Conservation (phyloP, 2,113 vertebrate genomes). For the Lathamus discolor region DNA sequence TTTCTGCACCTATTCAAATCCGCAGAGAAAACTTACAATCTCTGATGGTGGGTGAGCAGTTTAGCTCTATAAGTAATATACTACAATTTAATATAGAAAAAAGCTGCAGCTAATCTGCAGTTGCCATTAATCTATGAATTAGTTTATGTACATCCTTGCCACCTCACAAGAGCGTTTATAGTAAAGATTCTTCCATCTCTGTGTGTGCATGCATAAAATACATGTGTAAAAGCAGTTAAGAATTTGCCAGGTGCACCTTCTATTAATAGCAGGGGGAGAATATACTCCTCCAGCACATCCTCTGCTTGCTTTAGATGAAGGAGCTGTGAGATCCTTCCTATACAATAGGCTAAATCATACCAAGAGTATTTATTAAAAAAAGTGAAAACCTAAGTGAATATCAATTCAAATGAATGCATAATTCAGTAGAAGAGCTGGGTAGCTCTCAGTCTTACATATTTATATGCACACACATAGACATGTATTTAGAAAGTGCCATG, state of each 20-base stretch:
- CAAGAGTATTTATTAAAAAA: not conserved
- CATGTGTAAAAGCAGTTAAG: not conserved
- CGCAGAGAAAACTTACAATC: not conserved
- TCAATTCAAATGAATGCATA: too few relatives aligned
- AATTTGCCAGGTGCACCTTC: not conserved
- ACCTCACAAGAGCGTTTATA: not conserved
- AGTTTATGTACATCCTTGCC: not conserved
- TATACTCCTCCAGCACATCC: not conserved
- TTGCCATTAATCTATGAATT: not conserved
- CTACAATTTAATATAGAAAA: not conserved
- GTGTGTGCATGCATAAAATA: not conserved
- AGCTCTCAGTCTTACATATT: not conserved
- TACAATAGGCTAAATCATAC: not conserved
- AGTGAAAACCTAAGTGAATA: not conserved
- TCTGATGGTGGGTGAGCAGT: not conserved
- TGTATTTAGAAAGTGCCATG: not conserved
- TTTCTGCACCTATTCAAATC: not conserved
- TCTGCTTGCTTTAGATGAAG: not conserved
- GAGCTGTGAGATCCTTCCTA: not conserved
- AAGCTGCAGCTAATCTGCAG: not conserved
- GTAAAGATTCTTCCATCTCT: not conserved
- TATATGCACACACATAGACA: fast-evolving
- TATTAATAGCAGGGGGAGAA: not conserved
- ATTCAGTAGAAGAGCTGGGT: not conserved
- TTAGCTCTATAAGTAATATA: not conserved